A percentile compares a stretch with the other conserved stretches of the same genome.
Evolutionary conservation across 2,113 vertebrate species (phyloP).

Genomic region (Phocoena phocoena): DNA sequence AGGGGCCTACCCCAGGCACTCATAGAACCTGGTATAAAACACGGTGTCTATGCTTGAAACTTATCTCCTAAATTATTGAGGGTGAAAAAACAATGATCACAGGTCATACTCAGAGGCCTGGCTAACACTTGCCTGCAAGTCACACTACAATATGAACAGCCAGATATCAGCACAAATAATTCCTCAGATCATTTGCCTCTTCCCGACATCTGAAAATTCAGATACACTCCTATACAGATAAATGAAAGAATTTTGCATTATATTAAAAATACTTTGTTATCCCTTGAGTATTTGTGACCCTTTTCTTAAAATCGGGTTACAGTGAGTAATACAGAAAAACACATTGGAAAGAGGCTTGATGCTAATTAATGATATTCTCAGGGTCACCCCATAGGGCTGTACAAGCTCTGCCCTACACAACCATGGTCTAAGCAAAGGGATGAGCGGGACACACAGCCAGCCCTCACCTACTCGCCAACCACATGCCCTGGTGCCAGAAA

Average conservation of each 20-base stretch:
- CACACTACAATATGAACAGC: neutral
- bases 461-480: neutral
- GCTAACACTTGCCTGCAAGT: neutral
- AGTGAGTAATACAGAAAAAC: neutral
- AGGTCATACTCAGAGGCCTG: neutral
- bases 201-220: neutral
- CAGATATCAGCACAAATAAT: neutral
- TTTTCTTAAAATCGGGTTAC: neutral
- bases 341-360: neutral
- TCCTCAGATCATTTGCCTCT: neutral
- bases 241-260: neutral
- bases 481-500: neutral
- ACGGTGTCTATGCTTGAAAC: neutral
- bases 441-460: neutral
- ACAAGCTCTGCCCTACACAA: no score
- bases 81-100: neutral
- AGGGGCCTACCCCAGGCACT: neutral
- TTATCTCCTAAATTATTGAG: neutral
- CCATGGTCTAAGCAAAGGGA: rapidly evolving
- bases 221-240: neutral
- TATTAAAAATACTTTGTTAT: neutral
- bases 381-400: no score
- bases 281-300: neutral
- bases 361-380: neutral
- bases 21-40: neutral